These are phyloP conservation scores for Opisthograptis luteolata DNA, from an alignment of 2,888 invertebrate species.

Conservation along the genomic window DNA sequence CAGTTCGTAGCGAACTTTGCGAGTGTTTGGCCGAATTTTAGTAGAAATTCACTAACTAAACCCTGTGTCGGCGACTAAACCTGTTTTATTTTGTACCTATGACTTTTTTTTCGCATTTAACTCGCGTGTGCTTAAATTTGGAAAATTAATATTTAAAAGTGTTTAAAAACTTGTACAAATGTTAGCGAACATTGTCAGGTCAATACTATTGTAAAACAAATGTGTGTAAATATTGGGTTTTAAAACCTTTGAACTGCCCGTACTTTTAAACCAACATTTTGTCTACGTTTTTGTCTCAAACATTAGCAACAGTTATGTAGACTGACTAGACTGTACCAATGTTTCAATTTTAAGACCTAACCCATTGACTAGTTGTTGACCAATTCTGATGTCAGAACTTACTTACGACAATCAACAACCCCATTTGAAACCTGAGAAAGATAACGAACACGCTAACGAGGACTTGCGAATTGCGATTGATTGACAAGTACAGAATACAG, in stretches of 20 bases:
- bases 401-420: not conserved
- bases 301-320: too few species aligned
- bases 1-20: too few species aligned
- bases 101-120: conserved; percentile 1
- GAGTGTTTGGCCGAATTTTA: too few species aligned
- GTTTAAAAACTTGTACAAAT: not conserved
- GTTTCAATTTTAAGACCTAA: too few species aligned
- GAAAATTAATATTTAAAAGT: not conserved
- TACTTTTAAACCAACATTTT: not conserved
- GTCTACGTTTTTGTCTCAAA: too few species aligned
- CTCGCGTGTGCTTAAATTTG: not conserved
- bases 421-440: conserved; percentile 11
- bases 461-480: conserved; percentile 45
- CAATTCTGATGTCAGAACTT: conserved; percentile 1
- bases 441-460: conserved; percentile 53
- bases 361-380: not conserved
- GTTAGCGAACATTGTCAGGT: conserved; percentile 1
- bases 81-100: conserved; percentile 12
- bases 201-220: not conserved
- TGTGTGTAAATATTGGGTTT: conserved; percentile 6
- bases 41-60: too few species aligned
- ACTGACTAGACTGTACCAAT: too few species aligned
- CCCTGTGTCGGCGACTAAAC: conserved; percentile 11
- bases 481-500: conserved; percentile 57
- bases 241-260: conserved; percentile 4